Base-by-base conservation (phyloP, 2,888 invertebrate genomes). In the Tipula unca region DNA sequence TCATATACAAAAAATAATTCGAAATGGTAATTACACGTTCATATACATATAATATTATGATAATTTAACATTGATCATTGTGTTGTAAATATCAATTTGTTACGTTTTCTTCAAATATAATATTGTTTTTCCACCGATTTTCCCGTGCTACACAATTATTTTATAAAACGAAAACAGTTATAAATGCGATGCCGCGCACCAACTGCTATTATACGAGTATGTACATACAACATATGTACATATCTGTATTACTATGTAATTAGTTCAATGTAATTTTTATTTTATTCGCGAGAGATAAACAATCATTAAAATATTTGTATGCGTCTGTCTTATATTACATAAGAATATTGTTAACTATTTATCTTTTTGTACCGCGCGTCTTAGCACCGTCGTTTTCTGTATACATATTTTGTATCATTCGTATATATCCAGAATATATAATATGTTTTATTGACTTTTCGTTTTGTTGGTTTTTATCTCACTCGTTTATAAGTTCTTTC, bases 1-100 rank as follows among this genome's bases (percentile, higher is more conserved):
- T 54, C 48, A 17, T 10, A 42, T 14, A 35, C 39, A 39, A 39
- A 39, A 36, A 39, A 39, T 13, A 39, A 10, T 17, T 54, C 17
- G 25, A 69, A 69, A 69, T 69, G 69, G 69, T 69, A 69, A 69
- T 69, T 69, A 69, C 69, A 69, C 69, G 69, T 69, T 69, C 69
- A 69, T 25, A 69, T 32, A 32, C n/a, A 1, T 32, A 32, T 32
- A 32, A 5, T 32, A 32, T 32, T 69, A 69, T 69, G 69, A 69
- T 69, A 69, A 69, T 69, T 69, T 69, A 69, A 25, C 69, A 69
- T 69, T 69, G 69, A 69, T 69, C 69, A 25, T 69, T 69, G 20
- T 69, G 69, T 69, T 69, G 69, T 69, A 69, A 69, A 69, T 69
- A 69, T 69, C 69, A 69, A 69, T 69, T 69, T 69, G 25, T 69